Base-by-base conservation (phyloP, 2,888 invertebrate species). In the Noctua comes region DNA sequence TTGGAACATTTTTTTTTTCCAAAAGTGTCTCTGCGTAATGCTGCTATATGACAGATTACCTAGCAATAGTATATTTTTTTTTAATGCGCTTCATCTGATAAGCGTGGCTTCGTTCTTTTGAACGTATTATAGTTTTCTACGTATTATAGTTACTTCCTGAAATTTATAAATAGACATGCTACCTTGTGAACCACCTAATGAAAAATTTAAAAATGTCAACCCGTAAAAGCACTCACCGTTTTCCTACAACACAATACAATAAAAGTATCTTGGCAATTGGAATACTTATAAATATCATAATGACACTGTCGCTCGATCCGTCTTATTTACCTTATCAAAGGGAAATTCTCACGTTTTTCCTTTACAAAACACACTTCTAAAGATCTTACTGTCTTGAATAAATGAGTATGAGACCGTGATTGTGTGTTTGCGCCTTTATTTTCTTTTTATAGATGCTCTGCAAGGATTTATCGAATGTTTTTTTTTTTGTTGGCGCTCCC, bases 261-360 rank as follows among this genome's bases (percentile, higher is more conserved):
- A 64, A 66, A 68, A 76, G 74, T 71, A 73, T 78, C 68, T 73
- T 54, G 16, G 78, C 66, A 75, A 68, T 48, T 77, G 27, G n/a
- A 73, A 70, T 69, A 70, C 80, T 88, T 80, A 80, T 87, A 86
- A 88, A 88, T 84, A 83, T 82, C 80, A 72, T 79, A 81, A 79
- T 77, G 83, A 69, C 57, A 71, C 59, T 73, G 74, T 78, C 80
- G 76, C 72, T 69, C 76, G 69, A 80, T 86, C 79, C 73, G 36
- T 80, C 78, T 77, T 87, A 81, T 84, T 85, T 81, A 78, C 73
- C 36, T 73, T 77, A 80, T 82, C 87, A 82, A 82, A 86, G 74
- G 74, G 59, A 80, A 78, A 83, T 83, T 82, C 79, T 74, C 80
- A 79, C 77, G 51, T 74, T 83, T 81, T 76, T 74, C 54, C 40